Base-by-base conservation (phyloP, 2,113 vertebrate species). In the Saguinus imperator region DNA sequence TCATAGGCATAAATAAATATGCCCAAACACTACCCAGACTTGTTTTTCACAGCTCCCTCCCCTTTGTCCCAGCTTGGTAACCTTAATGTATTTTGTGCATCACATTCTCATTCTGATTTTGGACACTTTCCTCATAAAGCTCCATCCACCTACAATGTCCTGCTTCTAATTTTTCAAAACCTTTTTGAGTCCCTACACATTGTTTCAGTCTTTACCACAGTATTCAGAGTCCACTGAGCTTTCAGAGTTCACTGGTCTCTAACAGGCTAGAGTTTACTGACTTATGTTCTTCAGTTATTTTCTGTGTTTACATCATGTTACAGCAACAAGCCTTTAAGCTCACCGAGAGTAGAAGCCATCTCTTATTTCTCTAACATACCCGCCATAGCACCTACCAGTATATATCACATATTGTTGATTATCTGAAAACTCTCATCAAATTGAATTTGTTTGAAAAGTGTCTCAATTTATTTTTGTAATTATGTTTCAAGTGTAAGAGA, bases 401-500 rank as follows among this genome's bases (percentile, higher is more conserved):
- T 61, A 5, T 37, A 13, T 29, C 48, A 16, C 3, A 20, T 66
- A 21, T 52, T 72, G 50, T 32, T n/a, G 1, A 52, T 86, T 84
- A 64, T 4, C 52, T 81, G 43, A 12, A 85, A 72, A 85, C 3
- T 5, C 14, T 83, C 70, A 94, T 29, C 55, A 89, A 3, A 32
- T n/a, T 45, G 64, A 96, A 82, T 27, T 93, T 52, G 90, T 68
- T 73, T 45, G 5, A 58, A 94, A 80, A 79, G 27, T 14, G 0
- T 76, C 84, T 88, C 35, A 87, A 64, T 79, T 40, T 70, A 57
- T 43, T 94, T 45, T 88, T 84, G 32, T 58, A 91, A 86, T 93
- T 68, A 80, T 50, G 40, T 92, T 94, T 94, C 37, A 84, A 92
- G 23, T 18, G 85, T 85, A 85, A 87, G n/a, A 18, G 25, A 86